phyloP scores from a whole-genome alignment of 1,140 invertebrate species.

The Drosophila repleta region DNA sequence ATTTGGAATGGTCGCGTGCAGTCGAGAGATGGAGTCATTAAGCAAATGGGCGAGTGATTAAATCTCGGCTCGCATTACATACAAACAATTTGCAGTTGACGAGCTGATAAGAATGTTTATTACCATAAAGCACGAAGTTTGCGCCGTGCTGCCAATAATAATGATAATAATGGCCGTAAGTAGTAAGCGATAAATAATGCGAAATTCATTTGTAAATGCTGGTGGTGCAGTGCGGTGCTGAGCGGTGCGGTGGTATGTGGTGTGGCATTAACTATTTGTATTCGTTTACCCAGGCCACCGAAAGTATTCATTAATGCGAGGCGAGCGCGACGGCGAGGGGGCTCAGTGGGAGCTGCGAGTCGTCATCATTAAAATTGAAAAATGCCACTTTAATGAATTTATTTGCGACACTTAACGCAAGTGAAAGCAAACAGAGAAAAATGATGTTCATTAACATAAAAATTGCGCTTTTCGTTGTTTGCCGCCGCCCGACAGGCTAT shows the following conservation, averaged over 20 bases:
- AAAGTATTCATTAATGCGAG: slow-evolving; percentile 42
- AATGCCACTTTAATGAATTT: slow-evolving; percentile 82
- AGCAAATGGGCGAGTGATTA: slow-evolving; percentile 22
- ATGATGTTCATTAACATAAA: slow-evolving; percentile 80
- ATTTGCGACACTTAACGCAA: slow-evolving; percentile 81
- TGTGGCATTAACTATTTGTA: slow-evolving; percentile 45
- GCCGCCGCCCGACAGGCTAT: slow-evolving; percentile 6
- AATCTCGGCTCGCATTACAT: slow-evolving; percentile 30
- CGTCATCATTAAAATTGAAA: slow-evolving; percentile 79
- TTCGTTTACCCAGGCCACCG: slow-evolving; percentile 45
- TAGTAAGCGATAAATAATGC: slow-evolving; percentile 61
- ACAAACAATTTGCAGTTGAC: slow-evolving; percentile 35
- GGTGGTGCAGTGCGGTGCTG: neutral
- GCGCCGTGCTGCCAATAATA: slow-evolving; percentile 13
- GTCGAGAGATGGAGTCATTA: slow-evolving; percentile 12
- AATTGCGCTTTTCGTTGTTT: slow-evolving; percentile 54
- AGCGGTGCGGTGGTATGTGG: neutral
- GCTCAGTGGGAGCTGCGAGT: neutral
- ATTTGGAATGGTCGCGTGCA: slow-evolving; percentile 4
- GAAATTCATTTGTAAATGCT: slow-evolving; percentile 65
- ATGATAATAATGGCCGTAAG: slow-evolving; percentile 26
- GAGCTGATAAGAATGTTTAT: slow-evolving; percentile 36
- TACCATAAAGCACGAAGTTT: slow-evolving; percentile 32
- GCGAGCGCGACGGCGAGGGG: neutral
- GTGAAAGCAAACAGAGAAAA: slow-evolving; percentile 77